Evolutionary conservation across 2,888 invertebrate genomes (phyloP).

Genomic region (Platynereis dumerilii): DNA sequence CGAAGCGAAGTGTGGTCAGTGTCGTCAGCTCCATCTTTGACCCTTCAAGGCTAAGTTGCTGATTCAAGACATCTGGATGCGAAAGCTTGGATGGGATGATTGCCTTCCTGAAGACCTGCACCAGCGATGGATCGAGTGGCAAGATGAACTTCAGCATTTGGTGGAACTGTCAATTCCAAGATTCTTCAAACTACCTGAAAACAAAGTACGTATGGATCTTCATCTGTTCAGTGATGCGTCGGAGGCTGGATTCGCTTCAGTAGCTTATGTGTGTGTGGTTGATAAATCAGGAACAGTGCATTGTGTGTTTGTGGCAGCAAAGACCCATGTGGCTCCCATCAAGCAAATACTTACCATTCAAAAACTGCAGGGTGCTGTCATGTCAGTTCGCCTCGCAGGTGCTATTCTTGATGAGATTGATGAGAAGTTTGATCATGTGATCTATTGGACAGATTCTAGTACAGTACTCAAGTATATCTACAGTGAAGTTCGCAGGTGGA

Average conservation of each 20-base stretch:
- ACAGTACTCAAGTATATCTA: slow-evolving; percentile 28
- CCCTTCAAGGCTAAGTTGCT: slow-evolving; percentile 36
- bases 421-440: not conserved
- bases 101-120: slow-evolving; percentile 33
- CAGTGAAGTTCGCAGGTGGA: slow-evolving; percentile 37
- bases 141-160: not conserved
- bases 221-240: slow-evolving; percentile 31
- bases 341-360: slow-evolving; percentile 23
- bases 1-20: too few species aligned
- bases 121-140: slow-evolving; percentile 36
- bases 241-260: slow-evolving; percentile 23
- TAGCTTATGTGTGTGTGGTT: slow-evolving; percentile 16
- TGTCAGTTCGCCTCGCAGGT: slow-evolving; percentile 17
- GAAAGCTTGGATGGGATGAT: slow-evolving; percentile 37
- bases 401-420: slow-evolving; percentile 25
- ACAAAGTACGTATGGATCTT: not conserved
- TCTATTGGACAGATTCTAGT: slow-evolving; percentile 33
- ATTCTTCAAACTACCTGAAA: slow-evolving; percentile 17
- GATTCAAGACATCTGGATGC: slow-evolving; percentile 37
- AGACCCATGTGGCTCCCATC: slow-evolving; percentile 28
- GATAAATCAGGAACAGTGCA: slow-evolving; percentile 12
- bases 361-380: slow-evolving; percentile 25
- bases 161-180: slow-evolving; percentile 7
- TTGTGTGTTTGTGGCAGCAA: slow-evolving; percentile 20
- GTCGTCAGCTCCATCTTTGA: slow-evolving; percentile 33